Evolutionary conservation across 2,797 vertebrate genomes (phyloP), one percentile per base, ranked within the genome.

Genomic region (Hipposideros larvatus): DNA sequence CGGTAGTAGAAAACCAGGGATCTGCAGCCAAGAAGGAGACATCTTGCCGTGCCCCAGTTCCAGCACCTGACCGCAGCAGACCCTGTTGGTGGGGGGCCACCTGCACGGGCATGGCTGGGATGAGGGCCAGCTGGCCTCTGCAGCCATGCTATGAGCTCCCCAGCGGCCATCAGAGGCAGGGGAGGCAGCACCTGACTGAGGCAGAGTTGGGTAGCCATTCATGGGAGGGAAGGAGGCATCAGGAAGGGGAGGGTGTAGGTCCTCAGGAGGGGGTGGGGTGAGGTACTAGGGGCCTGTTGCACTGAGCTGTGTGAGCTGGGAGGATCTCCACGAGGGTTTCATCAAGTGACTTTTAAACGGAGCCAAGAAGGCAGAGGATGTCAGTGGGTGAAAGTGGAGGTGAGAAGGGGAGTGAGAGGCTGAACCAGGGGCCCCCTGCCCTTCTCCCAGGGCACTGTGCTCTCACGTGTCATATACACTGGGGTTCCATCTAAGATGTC

Each of bases 361-460:
- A n/a, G 59, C 68, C 1, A 24, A 18, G 28, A 13, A 48, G n/a
- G 3, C 31, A 0, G 0, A 0, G 5, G 71, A 37, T 0, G 0
- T n/a, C 48, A 24, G 7, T 0, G n/a, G 21, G 66, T 28, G 26
- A 2, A 6, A 10, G 19, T 10, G 68, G 28, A 15, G 28, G 34
- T 6, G 7, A 48, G 31, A 28, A 48, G n/a, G 18, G 10, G 28
- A 59, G 7, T 2, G 8, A 57, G 63, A 7, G 0, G 22, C n/a
- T 4, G 16, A 1, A 14, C 28, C 41, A 41, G 16, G 24, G 0
- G 26, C 22, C 65, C 63, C 8, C n/a, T 9, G 3, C 19, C 16
- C 8, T 43, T 22, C 11, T 11, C 88, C 75, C 13, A 0, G 1
- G 61, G 7, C 6, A 1, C 18, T 31, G 4, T 19, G 7, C 46